Base-by-base conservation (phyloP, 2,113 vertebrate species). In the Columbina picui region DNA sequence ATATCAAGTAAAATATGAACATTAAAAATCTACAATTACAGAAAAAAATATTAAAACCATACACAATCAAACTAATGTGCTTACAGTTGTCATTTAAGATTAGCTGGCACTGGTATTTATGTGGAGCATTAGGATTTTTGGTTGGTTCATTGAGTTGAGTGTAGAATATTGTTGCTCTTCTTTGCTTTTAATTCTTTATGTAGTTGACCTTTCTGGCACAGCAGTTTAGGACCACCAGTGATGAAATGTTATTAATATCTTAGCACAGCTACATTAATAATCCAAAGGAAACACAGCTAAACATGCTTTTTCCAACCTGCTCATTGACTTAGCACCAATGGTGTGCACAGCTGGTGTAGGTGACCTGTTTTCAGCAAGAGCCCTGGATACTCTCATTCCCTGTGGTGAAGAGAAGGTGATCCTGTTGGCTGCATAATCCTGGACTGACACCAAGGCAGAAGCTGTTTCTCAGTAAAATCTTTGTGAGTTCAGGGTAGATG, bases 221-320 rank as follows among this genome's bases (percentile, higher is more conserved):
- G 96, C 81, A 90, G 90, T 94, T 91, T 93, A 93, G 34, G 87
- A 97, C 94, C 76, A 96, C 96, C 90, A 87, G 67, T 87, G 96
- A 88, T 84, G 89, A 91, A 93, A 96, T 61, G 80, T 96, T 97
- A 97, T 97, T 97, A 97, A 97, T 97, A 96, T 96, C 93, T 96
- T 93, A 97, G 84, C 78, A 88, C 56, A 90, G 60, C 61, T 76
- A 93, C 90, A 97, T 97, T 96, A 97, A 97, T 97, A 97, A 97
- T 97, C 87, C 90, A 97, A 75, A 94, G 45, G 91, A 94, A 97
- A 95, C 93, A 96, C 82, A 96, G 87, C 68, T 92, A 96, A 95
- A 94, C 92, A 96, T 91, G 59, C 65, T 94, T 61, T 73, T 91
- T 93, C 94, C 92, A 91, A 18, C 69, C 63, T 91, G 73, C 79